Evolutionary conservation across 2,797 vertebrate genomes (phyloP).

Genomic region (Tinamus major): DNA sequence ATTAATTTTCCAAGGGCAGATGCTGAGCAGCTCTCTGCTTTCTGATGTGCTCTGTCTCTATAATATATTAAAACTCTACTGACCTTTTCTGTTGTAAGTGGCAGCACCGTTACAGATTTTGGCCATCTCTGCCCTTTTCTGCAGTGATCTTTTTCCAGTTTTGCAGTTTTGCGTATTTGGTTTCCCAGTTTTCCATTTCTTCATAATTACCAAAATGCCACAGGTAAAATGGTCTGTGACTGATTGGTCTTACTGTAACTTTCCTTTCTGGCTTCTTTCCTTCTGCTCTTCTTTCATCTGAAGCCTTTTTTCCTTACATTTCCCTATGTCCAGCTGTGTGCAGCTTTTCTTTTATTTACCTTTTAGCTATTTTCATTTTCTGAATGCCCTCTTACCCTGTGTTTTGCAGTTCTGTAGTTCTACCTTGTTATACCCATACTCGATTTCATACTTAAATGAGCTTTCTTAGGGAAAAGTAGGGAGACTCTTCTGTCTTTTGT

Average conservation of each 20-base stretch:
- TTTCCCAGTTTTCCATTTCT: background rate
- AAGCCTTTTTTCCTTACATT: background rate
- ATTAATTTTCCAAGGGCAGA: background rate
- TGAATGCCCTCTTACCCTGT: background rate
- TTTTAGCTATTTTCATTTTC: background rate
- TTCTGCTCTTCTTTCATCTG: background rate
- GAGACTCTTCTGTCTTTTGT: background rate
- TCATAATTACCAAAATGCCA: background rate
- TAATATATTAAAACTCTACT: background rate
- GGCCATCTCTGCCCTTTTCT: background rate
- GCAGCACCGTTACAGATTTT: background rate
- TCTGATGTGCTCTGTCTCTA: background rate
- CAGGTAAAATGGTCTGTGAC: background rate
- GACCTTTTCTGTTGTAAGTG: background rate
- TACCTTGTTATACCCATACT: background rate
- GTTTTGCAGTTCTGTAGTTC: background rate
- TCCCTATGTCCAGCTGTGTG: background rate
- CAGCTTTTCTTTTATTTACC: background rate
- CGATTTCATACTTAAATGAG: background rate
- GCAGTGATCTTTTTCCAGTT: background rate
- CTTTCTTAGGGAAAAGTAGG: background rate
- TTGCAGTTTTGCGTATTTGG: background rate
- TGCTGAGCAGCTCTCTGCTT: background rate
- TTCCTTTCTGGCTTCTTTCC: background rate
- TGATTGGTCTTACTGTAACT: background rate